Evolutionary conservation across 2,797 vertebrate species (phyloP), one percentile per base, ranked within the genome.

Genomic region (Monodelphis domestica): DNA sequence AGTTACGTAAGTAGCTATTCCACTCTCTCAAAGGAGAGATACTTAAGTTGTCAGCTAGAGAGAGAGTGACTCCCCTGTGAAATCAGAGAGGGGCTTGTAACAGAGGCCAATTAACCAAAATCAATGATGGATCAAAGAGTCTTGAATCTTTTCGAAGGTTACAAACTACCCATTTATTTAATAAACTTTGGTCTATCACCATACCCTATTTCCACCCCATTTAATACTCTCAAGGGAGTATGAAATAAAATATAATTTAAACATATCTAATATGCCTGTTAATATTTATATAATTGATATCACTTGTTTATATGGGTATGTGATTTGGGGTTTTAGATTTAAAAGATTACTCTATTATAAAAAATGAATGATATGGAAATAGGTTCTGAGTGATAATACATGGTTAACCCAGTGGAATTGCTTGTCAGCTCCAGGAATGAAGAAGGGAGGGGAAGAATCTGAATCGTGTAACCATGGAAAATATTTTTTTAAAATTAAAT

Each of bases 231-330:
- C 53, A 21, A 88, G 59, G 94, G 94, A 95, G 92, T 55, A 94
- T 0, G 55, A 87, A 94, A 30, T 50, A 94, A 94, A 97, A 93
- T 53, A 96, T 90, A 53, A 94, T 95, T 96, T 94, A 96, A 98
- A 94, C 6, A 91, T 10, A 84, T 91, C 70, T 96, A 92, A 38
- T 78, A 93, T 15, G 33, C 17, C 6, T 70, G n/a, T 7, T n/a
- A 70, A 70, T 70, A 70, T 70, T 70, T 21, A 38, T n/a, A 21
- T 70, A 38, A 70, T 7, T 70, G n/a, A 96, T 97, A 95, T 96
- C 88, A 94, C n/a, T n/a, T n/a, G n/a, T n/a, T n/a, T n/a, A n/a
- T n/a, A n/a, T n/a, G n/a, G n/a, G n/a, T n/a, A n/a, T n/a, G n/a
- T n/a, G n/a, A n/a, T n/a, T n/a, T n/a, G n/a, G n/a, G n/a, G n/a